Percentiles rank a stretch among this genome's conserved stretches.
Conservation (phyloP, 2,113 vertebrate genomes). For the Corapipo altera region DNA sequence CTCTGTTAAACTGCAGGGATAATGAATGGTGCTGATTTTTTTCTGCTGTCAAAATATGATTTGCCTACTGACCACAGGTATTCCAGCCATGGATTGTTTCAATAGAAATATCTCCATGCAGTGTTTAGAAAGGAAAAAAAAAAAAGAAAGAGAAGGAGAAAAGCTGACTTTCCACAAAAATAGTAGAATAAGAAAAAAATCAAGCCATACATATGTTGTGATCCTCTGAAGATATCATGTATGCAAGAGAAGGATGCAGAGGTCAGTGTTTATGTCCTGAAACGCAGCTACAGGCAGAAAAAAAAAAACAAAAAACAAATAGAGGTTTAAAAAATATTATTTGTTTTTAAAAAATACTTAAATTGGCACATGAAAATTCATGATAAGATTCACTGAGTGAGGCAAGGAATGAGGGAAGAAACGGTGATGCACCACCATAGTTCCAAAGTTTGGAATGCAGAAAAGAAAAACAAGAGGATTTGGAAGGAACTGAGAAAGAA, state of each 20-base stretch:
- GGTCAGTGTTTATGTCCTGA: not conserved
- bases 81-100: not conserved
- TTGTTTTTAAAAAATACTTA: not conserved
- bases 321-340: not conserved
- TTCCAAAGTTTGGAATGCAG: not conserved
- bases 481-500: not conserved
- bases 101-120: not conserved
- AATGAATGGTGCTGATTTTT: slow-evolving; percentile 38
- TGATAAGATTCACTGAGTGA: not conserved
- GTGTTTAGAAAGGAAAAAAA: not conserved
- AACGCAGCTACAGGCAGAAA: not conserved
- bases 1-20: slow-evolving; percentile 34
- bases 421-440: fast-evolving
- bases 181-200: not conserved
- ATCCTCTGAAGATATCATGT: not conserved
- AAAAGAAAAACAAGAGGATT: not conserved
- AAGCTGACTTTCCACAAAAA: not conserved
- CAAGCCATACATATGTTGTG: not conserved
- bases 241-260: not conserved
- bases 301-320: not conserved
- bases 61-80: slow-evolving; percentile 32
- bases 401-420: not conserved
- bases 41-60: not conserved
- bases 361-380: not conserved
- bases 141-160: not conserved